Percentiles rank a stretch among this genome's conserved stretches.
These are phyloP conservation scores for Tetramorium simillimum DNA, from an alignment of 1,140 invertebrate genomes.

Conservation along the genomic window DNA sequence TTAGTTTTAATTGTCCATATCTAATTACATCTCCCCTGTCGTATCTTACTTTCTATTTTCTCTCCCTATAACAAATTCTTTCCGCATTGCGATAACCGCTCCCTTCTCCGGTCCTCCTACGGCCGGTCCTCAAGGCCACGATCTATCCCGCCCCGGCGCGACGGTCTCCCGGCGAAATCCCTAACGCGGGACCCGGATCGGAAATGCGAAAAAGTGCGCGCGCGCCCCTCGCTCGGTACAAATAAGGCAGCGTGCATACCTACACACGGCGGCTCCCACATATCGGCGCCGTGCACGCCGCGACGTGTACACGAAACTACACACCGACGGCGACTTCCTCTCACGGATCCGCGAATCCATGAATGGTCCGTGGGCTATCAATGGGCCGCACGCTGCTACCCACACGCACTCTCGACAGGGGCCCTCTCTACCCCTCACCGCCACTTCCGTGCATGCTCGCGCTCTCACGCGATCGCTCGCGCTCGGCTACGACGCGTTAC, in stretches of 20 bases:
- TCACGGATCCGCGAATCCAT: constrained; percentile 74
- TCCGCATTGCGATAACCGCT: background rate
- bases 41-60: background rate
- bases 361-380: constrained; percentile 73
- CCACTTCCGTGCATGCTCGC: constrained; percentile 43
- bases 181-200: constrained; percentile 12
- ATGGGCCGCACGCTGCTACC: constrained; percentile 69
- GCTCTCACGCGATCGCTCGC: constrained; percentile 62
- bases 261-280: constrained; percentile 60
- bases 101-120: background rate
- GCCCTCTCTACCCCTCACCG: background rate
- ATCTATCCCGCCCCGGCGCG: background rate
- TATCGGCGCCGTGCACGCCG: constrained; percentile 7
- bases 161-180: background rate
- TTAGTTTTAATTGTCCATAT: background rate
- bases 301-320: constrained; percentile 46
- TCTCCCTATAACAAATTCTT: background rate
- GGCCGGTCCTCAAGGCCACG: constrained; percentile 1
- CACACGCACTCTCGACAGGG: constrained; percentile 49
- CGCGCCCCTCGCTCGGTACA: constrained; percentile 59
- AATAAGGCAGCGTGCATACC: constrained; percentile 69
- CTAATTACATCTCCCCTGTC: background rate
- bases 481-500: background rate
- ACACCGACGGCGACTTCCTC: constrained; percentile 70
- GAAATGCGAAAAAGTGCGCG: constrained; percentile 68